These are phyloP conservation scores for Charaxes varanes DNA, from an alignment of 1,140 invertebrate genomes.

Conservation along the genomic window DNA sequence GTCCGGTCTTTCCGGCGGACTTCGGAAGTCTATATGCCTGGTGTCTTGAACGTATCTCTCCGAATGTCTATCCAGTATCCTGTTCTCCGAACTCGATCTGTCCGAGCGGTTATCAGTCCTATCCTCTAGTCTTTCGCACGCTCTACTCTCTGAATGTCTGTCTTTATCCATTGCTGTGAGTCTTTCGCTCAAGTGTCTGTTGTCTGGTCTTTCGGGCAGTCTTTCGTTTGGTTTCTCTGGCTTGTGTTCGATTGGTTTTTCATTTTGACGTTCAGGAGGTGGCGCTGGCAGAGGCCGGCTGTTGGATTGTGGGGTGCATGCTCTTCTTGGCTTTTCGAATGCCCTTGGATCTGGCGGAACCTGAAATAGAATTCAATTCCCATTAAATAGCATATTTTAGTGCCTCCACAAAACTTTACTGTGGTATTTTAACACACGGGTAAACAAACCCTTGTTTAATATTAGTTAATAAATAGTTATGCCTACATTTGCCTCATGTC, in stretches of 20 bases:
- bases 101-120: slow-evolving; percentile 16
- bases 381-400: too few relatives aligned
- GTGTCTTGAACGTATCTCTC: slow-evolving; percentile 20
- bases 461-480: too few relatives aligned
- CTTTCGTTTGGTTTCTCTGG: slow-evolving; percentile 20
- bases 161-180: slow-evolving; percentile 11
- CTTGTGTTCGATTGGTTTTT: slow-evolving; percentile 23
- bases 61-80: slow-evolving; percentile 21
- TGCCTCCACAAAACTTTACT: too few relatives aligned
- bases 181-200: slow-evolving; percentile 8
- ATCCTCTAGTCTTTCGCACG: slow-evolving; percentile 12
- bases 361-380: slow-evolving; percentile 24
- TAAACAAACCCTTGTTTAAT: too few relatives aligned
- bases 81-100: slow-evolving; percentile 26
- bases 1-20: slow-evolving; percentile 47
- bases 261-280: slow-evolving; percentile 39
- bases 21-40: slow-evolving; percentile 37
- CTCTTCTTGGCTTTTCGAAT: slow-evolving; percentile 58
- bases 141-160: slow-evolving; percentile 7
- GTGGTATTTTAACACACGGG: too few relatives aligned
- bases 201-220: slow-evolving; percentile 18
- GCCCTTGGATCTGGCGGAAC: slow-evolving; percentile 61
- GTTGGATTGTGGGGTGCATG: slow-evolving; percentile 61
- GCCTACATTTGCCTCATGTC: slow-evolving; percentile 53
- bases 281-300: slow-evolving; percentile 56